A percentile compares a stretch with the other conserved stretches of the same genome.
These are phyloP conservation scores for Chaetura pelagica DNA, from an alignment of 2,113 vertebrate species.

Conservation along the genomic window DNA sequence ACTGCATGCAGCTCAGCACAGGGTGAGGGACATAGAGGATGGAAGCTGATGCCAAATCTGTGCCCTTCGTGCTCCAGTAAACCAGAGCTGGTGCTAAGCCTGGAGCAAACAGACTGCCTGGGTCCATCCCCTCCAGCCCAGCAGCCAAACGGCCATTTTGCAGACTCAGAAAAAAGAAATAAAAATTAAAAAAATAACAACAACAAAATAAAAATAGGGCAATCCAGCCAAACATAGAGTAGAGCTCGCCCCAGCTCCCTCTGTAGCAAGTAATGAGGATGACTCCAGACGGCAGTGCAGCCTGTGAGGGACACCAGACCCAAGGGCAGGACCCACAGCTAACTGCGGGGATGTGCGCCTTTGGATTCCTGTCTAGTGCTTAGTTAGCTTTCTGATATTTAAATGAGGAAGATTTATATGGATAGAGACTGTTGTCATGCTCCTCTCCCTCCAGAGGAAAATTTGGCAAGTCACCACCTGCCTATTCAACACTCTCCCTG, in stretches of 20 bases:
- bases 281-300: not conserved
- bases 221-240: not conserved
- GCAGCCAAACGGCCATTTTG: not conserved
- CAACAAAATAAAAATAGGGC: not conserved
- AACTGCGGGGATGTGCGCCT: rapidly evolving
- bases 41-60: not conserved
- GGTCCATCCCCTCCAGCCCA: not conserved
- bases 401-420: not conserved
- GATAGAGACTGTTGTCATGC: not conserved
- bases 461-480: not conserved
- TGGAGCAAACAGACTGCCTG: not conserved
- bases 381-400: not conserved
- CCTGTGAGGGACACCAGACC: not conserved
- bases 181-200: no score
- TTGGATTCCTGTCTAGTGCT: not conserved
- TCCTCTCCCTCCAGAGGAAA: not conserved
- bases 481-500: not conserved
- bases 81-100: not conserved
- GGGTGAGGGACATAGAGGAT: not conserved
- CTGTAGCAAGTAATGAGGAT: rapidly evolving
- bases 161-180: not conserved
- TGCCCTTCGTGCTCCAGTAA: not conserved
- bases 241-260: rapidly evolving
- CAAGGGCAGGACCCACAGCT: not conserved
- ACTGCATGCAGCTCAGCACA: rapidly evolving